Evolutionary conservation across 2,797 vertebrate species (phyloP).

Genomic region (Pitangus sulphuratus): DNA sequence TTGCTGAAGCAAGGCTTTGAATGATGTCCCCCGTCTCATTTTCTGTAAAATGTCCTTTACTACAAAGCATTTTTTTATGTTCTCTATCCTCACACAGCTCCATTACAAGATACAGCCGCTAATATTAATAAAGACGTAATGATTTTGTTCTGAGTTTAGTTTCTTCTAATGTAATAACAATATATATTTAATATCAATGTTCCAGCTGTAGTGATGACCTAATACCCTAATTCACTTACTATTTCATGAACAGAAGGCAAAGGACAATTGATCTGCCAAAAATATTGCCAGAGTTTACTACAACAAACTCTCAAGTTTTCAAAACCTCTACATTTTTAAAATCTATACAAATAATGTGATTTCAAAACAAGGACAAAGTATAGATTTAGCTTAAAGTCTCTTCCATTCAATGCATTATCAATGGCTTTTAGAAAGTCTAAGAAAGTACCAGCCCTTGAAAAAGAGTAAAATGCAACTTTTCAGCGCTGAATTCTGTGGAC

Average conservation of each 20-base stretch:
- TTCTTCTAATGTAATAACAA: background rate
- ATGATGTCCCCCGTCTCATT: constrained; percentile 86
- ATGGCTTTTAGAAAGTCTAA: background rate
- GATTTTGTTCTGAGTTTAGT: background rate
- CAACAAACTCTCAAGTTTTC: background rate
- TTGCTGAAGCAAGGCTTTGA: constrained; percentile 81
- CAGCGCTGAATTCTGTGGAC: background rate
- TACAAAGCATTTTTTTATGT: constrained; percentile 80
- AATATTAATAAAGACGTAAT: constrained; percentile 29
- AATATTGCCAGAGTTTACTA: background rate
- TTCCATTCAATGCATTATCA: background rate
- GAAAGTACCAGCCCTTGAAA: background rate
- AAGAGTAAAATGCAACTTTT: background rate
- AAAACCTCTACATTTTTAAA: background rate
- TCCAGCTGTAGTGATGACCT: background rate
- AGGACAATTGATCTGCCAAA: background rate
- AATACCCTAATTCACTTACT: background rate
- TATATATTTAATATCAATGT: background rate
- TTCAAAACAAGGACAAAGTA: background rate
- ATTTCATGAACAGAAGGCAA: background rate
- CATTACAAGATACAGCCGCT: constrained; percentile 88
- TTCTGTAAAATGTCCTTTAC: constrained; percentile 82
- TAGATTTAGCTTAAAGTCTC: background rate
- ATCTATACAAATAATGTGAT: background rate
- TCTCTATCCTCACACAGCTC: constrained; percentile 87